Conservation (phyloP, 2,797 vertebrate species). For the Chromis chromis region DNA sequence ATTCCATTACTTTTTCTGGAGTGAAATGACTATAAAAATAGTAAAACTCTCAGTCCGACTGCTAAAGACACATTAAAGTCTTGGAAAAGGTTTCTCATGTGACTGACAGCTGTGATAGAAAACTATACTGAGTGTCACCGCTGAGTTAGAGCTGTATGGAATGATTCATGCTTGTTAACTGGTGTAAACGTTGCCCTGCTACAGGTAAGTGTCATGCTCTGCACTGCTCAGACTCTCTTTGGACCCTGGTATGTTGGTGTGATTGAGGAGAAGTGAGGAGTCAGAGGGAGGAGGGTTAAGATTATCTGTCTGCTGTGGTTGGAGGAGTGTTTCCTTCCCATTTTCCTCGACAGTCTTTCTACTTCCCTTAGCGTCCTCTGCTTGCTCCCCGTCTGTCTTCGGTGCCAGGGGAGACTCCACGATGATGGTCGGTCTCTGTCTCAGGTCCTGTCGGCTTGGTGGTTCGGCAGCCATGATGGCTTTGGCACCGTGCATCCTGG, state of each 20-base stretch:
- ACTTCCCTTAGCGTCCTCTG: constrained; percentile 22
- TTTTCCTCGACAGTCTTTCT: constrained; percentile 43
- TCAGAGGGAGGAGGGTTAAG: constrained; percentile 57
- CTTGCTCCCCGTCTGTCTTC: not conserved
- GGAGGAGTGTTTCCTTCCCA: constrained; percentile 45
- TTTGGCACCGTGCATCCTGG: constrained; percentile 94
- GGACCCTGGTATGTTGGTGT: constrained; percentile 76
- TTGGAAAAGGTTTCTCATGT: not conserved
- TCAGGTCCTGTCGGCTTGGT: constrained; percentile 86
- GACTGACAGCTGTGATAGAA: not conserved
- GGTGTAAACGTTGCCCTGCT: constrained; percentile 60
- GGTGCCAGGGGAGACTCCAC: constrained; percentile 68
- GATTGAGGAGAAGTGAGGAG: constrained; percentile 48
- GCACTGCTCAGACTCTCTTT: constrained; percentile 91
- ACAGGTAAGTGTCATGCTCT: constrained; percentile 95
- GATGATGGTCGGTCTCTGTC: constrained; percentile 90
- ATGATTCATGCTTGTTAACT: constrained; percentile 35
- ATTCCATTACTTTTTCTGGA: not conserved
- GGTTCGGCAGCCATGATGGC: constrained; percentile 93
- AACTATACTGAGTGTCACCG: not conserved
- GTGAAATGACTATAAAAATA: constrained; percentile 11
- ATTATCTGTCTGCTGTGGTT: constrained; percentile 14
- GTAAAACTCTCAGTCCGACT: not conserved
- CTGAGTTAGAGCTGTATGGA: not conserved
- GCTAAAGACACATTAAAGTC: no score